phyloP scores from a whole-genome alignment of 2,888 invertebrate species.

The Junonia oenone region DNA sequence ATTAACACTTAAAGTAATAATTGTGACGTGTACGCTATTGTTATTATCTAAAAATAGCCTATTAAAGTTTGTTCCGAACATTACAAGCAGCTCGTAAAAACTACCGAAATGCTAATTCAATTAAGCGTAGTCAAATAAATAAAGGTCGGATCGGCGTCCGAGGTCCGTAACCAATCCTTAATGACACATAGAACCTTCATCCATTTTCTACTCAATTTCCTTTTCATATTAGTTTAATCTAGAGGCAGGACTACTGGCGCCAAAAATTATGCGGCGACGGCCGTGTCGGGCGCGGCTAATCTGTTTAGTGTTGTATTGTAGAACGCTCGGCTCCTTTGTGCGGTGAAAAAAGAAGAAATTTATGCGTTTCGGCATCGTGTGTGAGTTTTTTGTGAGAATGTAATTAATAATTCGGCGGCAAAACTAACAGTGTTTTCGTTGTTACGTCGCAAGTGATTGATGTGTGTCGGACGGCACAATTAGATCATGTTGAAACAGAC shows the following conservation, averaged over 20 bases:
- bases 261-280: slow-evolving; percentile 77
- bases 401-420: slow-evolving; percentile 81
- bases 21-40: slow-evolving; percentile 63
- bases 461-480: slow-evolving; percentile 49
- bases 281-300: slow-evolving; percentile 72
- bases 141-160: slow-evolving; percentile 57
- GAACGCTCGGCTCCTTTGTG: slow-evolving; percentile 71
- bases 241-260: slow-evolving; percentile 78
- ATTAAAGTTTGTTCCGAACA: slow-evolving; percentile 64
- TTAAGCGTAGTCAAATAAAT: slow-evolving; percentile 75
- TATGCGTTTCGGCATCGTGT: slow-evolving; percentile 77
- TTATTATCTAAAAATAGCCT: slow-evolving; percentile 64
- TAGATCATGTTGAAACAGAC: slow-evolving; percentile 39
- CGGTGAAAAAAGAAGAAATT: slow-evolving; percentile 78
- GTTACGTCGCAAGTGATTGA: slow-evolving; percentile 67
- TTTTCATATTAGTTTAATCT: slow-evolving; percentile 80
- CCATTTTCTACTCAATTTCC: slow-evolving; percentile 80
- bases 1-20: slow-evolving; percentile 29
- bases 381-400: slow-evolving; percentile 77
- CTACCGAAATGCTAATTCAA: slow-evolving; percentile 73
- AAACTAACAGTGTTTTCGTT: slow-evolving; percentile 81
- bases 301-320: slow-evolving; percentile 74
- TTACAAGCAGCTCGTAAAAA: slow-evolving; percentile 71
- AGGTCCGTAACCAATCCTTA: slow-evolving; percentile 71
- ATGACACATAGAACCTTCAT: slow-evolving; percentile 74